Percentiles rank a stretch among this genome's conserved stretches.
Conservation (phyloP, 2,797 vertebrate genomes). For the Sarcophilus harrisii region DNA sequence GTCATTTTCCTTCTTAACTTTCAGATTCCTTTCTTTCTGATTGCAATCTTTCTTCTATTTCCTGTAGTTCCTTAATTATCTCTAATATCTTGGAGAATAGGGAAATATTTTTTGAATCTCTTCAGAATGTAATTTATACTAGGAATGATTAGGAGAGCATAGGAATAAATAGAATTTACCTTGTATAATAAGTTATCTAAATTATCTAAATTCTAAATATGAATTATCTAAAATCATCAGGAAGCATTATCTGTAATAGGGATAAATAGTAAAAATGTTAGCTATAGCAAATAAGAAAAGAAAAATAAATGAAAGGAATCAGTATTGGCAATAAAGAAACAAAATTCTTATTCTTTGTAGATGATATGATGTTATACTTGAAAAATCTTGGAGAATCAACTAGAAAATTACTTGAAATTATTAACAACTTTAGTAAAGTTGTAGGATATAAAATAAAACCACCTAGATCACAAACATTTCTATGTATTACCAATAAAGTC, state of each 20-base stretch:
- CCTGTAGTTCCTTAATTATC: not conserved
- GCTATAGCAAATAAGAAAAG: not conserved
- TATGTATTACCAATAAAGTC: not conserved
- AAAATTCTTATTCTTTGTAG: not conserved
- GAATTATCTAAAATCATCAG: too few species aligned
- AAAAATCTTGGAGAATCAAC: not conserved
- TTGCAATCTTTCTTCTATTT: not conserved
- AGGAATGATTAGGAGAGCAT: too few species aligned
- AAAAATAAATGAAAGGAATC: not conserved
- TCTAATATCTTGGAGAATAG: not conserved
- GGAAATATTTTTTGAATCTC: not conserved
- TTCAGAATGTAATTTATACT: not conserved
- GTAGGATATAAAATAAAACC: not conserved
- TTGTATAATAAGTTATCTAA: too few species aligned
- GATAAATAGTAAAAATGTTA: not conserved
- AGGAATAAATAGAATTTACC: too few species aligned
- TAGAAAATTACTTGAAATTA: not conserved
- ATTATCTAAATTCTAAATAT: too few species aligned
- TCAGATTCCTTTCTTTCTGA: not conserved
- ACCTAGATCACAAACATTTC: not conserved
- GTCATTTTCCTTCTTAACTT: not conserved
- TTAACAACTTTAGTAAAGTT: not conserved
- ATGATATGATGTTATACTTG: not conserved
- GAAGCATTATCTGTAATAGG: too few species aligned
- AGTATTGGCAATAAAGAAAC: not conserved